These are phyloP conservation scores for Anguilla anguilla DNA, from an alignment of 2,797 vertebrate genomes.

Conservation along the genomic window DNA sequence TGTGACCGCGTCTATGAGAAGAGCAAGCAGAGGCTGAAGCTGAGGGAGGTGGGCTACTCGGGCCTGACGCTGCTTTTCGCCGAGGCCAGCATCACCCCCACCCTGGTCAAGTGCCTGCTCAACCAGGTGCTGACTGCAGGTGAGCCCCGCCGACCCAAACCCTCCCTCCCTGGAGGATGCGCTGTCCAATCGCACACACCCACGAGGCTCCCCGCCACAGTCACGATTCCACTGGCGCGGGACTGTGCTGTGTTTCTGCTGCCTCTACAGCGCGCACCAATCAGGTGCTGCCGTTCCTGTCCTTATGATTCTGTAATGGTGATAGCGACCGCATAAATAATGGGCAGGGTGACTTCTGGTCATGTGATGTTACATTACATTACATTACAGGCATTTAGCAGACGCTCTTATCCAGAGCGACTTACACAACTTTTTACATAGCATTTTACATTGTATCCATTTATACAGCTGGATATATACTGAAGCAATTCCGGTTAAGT, in stretches of 20 bases:
- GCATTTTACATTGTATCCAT: too few species aligned
- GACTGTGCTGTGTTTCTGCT: not conserved
- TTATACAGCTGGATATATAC: too few species aligned
- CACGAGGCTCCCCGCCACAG: not conserved
- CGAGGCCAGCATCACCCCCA: constrained; percentile 81
- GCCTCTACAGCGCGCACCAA: not conserved
- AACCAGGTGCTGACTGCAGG: constrained; percentile 91
- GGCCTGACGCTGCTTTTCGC: constrained; percentile 89
- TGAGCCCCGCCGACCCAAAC: constrained; percentile 55
- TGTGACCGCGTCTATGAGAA: constrained; percentile 95
- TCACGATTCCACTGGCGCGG: not conserved
- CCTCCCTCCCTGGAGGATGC: too few species aligned
- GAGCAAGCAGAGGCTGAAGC: constrained; percentile 88
- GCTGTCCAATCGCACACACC: not conserved
- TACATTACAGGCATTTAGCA: too few species aligned
- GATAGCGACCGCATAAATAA: not conserved
- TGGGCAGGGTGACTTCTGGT: not conserved
- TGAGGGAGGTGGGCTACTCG: constrained; percentile 90
- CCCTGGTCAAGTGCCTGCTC: constrained; percentile 86
- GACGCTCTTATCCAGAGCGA: too few species aligned
- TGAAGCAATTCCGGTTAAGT: too few species aligned
- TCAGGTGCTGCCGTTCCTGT: too few species aligned
- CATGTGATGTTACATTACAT: too few species aligned
- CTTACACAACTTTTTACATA: too few species aligned
- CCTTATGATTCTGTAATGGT: too few species aligned